Conservation (phyloP, 1,140 invertebrate species). For the Thaumetopoea pityocampa region DNA sequence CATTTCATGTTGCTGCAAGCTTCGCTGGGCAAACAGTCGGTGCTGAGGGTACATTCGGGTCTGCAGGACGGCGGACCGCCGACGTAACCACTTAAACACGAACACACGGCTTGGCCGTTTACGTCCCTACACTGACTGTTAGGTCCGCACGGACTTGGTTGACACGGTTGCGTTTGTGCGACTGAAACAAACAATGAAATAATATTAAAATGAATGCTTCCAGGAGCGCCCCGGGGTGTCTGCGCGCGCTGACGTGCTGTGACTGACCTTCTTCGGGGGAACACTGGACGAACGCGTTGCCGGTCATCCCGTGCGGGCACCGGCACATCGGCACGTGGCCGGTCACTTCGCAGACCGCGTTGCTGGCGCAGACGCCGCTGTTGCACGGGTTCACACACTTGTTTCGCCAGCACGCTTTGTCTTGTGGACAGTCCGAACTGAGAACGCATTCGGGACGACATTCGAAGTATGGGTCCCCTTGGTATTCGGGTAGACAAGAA, state of each 20-base stretch:
- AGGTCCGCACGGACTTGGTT: constrained; percentile 79
- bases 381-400: constrained; percentile 80
- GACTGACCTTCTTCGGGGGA: constrained; percentile 76
- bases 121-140: constrained; percentile 83
- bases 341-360: constrained; percentile 82
- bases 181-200: constrained; percentile 39
- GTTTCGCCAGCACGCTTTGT: constrained; percentile 78
- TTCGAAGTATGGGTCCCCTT: constrained; percentile 77
- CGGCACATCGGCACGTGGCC: constrained; percentile 82
- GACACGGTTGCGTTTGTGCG: constrained; percentile 70
- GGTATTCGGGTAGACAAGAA: constrained; percentile 78
- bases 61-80: constrained; percentile 87
- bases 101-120: constrained; percentile 82
- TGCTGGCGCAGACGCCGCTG: constrained; percentile 78
- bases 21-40: constrained; percentile 81
- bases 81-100: constrained; percentile 83
- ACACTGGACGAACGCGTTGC: constrained; percentile 86
- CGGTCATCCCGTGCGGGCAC: constrained; percentile 80
- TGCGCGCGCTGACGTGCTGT: too few relatives aligned
- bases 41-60: constrained; percentile 81
- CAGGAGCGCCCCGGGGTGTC: too few relatives aligned
- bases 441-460: constrained; percentile 80
- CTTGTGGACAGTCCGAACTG: constrained; percentile 77
- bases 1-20: constrained; percentile 86
- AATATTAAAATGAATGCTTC: constrained; percentile 4